These are phyloP conservation scores for Aulostomus chinensis DNA, from an alignment of 2,797 vertebrate species.

Conservation along the genomic window DNA sequence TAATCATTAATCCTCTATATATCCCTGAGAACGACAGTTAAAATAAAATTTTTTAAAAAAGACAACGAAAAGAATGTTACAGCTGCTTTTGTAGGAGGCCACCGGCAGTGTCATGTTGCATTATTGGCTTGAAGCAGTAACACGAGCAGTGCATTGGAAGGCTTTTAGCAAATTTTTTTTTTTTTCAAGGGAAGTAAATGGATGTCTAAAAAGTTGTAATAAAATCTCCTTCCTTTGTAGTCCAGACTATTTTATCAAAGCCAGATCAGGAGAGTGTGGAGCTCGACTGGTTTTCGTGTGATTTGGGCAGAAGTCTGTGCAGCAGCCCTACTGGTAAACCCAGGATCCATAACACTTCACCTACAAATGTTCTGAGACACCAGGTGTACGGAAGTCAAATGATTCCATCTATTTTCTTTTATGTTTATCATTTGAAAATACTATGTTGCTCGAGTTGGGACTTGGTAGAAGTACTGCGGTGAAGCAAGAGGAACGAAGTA, in stretches of 20 bases:
- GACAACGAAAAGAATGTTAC: background rate
- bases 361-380: background rate
- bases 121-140: constrained; percentile 6
- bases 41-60: no score
- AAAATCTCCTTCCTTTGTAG: no score
- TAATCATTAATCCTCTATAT: constrained; percentile 62
- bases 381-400: no score
- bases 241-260: no score
- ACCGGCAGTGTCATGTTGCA: background rate
- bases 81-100: constrained; percentile 3
- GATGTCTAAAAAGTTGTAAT: background rate
- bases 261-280: no score
- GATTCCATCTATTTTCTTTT: background rate
- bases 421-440: background rate
- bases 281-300: no score
- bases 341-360: background rate
- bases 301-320: no score
- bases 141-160: background rate
- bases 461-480: no score
- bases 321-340: background rate
- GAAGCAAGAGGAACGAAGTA: no score
- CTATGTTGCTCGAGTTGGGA: no score
- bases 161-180: background rate
- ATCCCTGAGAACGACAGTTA: constrained; percentile 16
- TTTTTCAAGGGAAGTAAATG: no score